These are phyloP conservation scores for Poeciliopsis gracilis DNA, from an alignment of 2,797 vertebrate genomes.

Conservation along the genomic window DNA sequence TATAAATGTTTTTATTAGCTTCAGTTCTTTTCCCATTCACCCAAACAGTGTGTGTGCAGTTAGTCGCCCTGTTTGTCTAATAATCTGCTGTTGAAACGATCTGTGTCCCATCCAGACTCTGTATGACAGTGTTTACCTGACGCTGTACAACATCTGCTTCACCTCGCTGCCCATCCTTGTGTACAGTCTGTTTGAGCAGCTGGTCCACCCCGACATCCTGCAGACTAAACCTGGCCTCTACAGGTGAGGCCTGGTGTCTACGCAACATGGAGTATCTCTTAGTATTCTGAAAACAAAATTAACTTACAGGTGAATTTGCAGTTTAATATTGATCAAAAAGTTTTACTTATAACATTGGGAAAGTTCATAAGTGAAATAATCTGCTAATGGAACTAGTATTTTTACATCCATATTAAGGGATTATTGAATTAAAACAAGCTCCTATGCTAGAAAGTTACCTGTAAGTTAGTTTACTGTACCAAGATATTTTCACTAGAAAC, in stretches of 20 bases:
- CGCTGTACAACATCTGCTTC: slow-evolving; percentile 99
- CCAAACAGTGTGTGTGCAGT: neutral
- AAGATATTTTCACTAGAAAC: no score
- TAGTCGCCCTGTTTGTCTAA: neutral
- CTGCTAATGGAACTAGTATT: no score
- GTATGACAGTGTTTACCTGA: slow-evolving; percentile 98
- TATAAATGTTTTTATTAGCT: neutral
- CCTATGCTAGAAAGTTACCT: no score
- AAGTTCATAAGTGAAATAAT: no score
- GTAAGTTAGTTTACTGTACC: no score
- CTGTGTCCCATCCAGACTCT: slow-evolving; percentile 85
- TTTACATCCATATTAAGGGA: no score
- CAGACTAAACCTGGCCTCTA: slow-evolving; percentile 94
- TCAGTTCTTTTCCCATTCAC: neutral
- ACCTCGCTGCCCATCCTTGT: slow-evolving; percentile 98
- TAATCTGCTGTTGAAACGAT: slow-evolving; percentile 28
- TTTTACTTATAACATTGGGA: no score
- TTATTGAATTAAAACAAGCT: no score
- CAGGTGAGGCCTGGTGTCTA: slow-evolving; percentile 78
- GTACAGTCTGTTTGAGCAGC: slow-evolving; percentile 98
- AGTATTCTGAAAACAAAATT: no score
- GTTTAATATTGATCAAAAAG: no score
- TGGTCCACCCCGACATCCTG: slow-evolving; percentile 92
- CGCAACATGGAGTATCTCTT: neutral
- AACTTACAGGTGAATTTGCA: no score